These are phyloP conservation scores for Carpatolechia fugitivella DNA, from an alignment of 2,888 invertebrate species.

Conservation along the genomic window DNA sequence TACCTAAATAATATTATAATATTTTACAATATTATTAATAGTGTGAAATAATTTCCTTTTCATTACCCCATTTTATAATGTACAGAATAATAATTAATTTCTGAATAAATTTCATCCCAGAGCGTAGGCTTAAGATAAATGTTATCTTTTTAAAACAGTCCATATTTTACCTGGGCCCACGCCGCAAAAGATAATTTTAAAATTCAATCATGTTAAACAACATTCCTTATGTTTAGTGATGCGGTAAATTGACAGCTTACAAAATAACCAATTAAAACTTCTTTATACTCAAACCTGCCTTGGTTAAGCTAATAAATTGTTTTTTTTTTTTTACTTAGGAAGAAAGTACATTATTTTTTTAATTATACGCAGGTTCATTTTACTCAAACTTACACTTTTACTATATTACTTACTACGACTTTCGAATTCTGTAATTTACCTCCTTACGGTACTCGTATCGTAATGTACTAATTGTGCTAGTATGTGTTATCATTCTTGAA, in stretches of 20 bases:
- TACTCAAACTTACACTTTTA: background rate
- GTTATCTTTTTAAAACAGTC: background rate
- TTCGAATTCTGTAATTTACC: no score
- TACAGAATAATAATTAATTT: no score
- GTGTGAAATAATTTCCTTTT: no score
- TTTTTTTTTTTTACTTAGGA: background rate
- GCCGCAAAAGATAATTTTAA: background rate
- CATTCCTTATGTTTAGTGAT: constrained; percentile 8
- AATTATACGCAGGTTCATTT: background rate
- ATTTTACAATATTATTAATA: no score
- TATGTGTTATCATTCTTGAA: no score
- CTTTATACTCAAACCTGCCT: background rate
- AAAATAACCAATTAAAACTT: constrained; percentile 13
- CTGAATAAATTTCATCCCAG: no score
- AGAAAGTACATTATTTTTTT: background rate
- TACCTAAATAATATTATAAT: no score
- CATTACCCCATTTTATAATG: no score
- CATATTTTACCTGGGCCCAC: background rate
- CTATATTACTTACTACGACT: background rate
- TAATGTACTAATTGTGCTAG: no score
- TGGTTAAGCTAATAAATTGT: background rate
- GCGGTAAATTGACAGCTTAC: constrained; percentile 15
- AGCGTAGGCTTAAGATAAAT: background rate
- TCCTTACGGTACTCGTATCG: no score
- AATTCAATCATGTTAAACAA: background rate